Base-by-base conservation (phyloP, 2,888 invertebrate genomes). In the Machimus rusticus region DNA sequence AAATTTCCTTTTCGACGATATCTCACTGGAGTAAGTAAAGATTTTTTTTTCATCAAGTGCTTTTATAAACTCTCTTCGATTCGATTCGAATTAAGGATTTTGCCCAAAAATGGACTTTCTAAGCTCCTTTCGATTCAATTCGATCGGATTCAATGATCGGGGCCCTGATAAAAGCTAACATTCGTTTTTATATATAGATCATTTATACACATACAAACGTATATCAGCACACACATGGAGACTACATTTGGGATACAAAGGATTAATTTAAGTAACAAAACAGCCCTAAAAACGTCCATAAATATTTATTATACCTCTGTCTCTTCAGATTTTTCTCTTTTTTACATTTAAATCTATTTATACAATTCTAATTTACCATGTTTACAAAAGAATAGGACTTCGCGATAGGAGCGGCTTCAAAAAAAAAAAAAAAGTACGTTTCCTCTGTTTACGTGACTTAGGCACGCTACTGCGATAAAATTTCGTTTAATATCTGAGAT, bases 251-350 rank as follows among this genome's bases (percentile, higher is more conserved):
- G 16, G 12, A 0, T 5, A n/a, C 5, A 1, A 51, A 6, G 6
- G 51, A 16, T 2, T n/a, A 16, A 51, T 55, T 66, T 19, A 37
- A 66, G 12, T 84, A 37, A 84, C 12, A 66, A 85, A 74, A 85
- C 74, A 34, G 14, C 74, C 85, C 9, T 85, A 74, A 85, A 85
- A 85, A 85, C 74, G 85, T 85, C 85, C 85, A 85, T 85, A 85
- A 85, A 74, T 74, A 85, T 85, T 85, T 85, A 85, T 85, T 85
- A 84, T 66, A 84, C 34, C 46, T 74, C 74, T 74, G 43, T 74
- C 85, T 85, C 28, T 74, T 85, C n/a, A 34, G 19, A 39, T 39
- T n/a, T 23, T 19, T 55, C n/a, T 55, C 2, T 55, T 55, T 19
- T 74, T 85, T 85, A 85, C 74, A 85, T 12, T 43, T 85, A 85